Evolutionary conservation across 2,113 vertebrate genomes (phyloP).

Genomic region (Oophaga pumilio): DNA sequence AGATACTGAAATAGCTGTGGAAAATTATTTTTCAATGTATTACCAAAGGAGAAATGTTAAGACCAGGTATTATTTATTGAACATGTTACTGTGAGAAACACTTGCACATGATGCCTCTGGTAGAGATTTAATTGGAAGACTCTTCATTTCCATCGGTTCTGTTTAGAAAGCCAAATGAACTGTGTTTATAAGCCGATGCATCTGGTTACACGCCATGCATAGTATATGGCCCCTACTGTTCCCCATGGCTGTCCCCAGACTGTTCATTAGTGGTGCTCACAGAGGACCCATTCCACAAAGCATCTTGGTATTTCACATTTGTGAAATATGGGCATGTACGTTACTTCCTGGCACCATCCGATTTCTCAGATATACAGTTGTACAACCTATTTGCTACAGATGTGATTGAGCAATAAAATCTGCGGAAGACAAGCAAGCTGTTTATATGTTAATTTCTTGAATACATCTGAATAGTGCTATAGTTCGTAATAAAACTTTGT

Average conservation of each 20-base stretch:
- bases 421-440: conserved; percentile 35
- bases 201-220: not conserved
- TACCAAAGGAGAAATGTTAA: not conserved
- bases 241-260: conserved; percentile 20
- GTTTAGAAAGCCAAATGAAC: not conserved
- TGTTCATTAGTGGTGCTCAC: not conserved
- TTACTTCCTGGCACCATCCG: not conserved
- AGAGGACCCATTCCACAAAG: conserved; percentile 23
- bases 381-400: conserved; percentile 32
- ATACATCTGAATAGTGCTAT: conserved; percentile 39
- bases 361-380: conserved; percentile 8
- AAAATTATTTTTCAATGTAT: not conserved
- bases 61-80: not conserved
- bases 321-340: conserved; percentile 11
- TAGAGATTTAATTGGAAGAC: not conserved
- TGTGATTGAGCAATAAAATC: conserved; percentile 44
- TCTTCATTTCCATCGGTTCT: not conserved
- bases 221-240: not conserved
- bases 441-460: conserved; percentile 46
- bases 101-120: not conserved
- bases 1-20: not conserved
- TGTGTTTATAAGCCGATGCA: not conserved
- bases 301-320: conserved; percentile 33
- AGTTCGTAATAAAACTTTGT: conserved; percentile 22
- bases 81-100: not conserved